Conservation (phyloP, 2,113 vertebrate genomes). For the Thamnophis sirtalis region DNA sequence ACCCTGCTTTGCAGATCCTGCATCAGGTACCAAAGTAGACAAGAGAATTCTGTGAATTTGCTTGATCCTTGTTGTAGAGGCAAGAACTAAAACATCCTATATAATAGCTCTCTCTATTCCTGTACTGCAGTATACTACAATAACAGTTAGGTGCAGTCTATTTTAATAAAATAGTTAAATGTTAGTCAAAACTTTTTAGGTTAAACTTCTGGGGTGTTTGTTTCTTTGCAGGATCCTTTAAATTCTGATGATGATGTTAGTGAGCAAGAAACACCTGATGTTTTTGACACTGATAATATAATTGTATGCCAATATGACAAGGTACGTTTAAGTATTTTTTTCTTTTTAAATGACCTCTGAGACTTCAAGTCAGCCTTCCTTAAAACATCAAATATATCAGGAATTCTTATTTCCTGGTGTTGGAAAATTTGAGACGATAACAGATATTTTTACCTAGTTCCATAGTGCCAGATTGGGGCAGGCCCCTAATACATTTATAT, state of each 20-base stretch:
- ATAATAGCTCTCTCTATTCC: background rate
- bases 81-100: background rate
- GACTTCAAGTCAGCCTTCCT: background rate
- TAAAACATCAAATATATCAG: background rate
- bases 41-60: background rate
- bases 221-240: slow-evolving; percentile 83
- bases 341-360: slow-evolving; percentile 13
- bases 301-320: slow-evolving; percentile 98
- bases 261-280: slow-evolving; percentile 90
- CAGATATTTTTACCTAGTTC: background rate
- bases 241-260: slow-evolving; percentile 95
- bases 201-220: background rate
- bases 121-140: background rate
- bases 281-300: slow-evolving; percentile 94
- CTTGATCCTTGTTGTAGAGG: background rate
- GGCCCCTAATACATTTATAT: background rate
- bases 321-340: slow-evolving; percentile 70
- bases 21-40: background rate
- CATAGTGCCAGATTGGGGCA: background rate
- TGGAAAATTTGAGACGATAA: background rate
- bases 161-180: background rate
- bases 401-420: background rate
- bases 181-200: background rate
- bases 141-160: background rate
- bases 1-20: background rate